phyloP scores from a whole-genome alignment of 2,113 vertebrate genomes.

The Nesospiza acunhae region DNA sequence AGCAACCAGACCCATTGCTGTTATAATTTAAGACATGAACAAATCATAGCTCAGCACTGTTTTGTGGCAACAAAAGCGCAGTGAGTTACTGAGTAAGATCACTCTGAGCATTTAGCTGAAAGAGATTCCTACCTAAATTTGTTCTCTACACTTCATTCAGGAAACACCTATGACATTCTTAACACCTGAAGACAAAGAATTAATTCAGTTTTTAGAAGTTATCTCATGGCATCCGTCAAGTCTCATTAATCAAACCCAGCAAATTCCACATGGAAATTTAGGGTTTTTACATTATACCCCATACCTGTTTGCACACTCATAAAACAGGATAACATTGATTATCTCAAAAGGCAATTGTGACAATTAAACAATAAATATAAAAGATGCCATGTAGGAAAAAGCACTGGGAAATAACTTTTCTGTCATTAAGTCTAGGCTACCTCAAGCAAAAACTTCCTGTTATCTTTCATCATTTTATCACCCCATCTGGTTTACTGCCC shows the following conservation, averaged over 20 bases:
- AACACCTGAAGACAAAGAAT: background rate
- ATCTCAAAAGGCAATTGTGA: constrained; percentile 16
- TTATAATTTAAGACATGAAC: background rate
- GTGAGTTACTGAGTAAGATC: background rate
- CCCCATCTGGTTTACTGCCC: background rate
- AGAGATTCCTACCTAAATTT: background rate
- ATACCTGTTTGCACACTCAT: background rate
- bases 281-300: constrained; percentile 39
- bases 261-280: constrained; percentile 44
- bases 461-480: background rate
- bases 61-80: background rate
- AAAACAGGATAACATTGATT: background rate
- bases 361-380: constrained; percentile 33
- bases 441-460: background rate
- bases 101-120: background rate
- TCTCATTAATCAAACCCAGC: background rate
- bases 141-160: background rate
- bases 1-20: background rate
- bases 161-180: background rate
- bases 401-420: background rate
- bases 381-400: background rate
- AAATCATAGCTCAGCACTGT: background rate
- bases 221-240: background rate
- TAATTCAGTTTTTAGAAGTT: background rate
- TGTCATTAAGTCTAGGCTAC: background rate